Conservation (phyloP, 1,140 invertebrate genomes). For the Drosophila seguyi region DNA sequence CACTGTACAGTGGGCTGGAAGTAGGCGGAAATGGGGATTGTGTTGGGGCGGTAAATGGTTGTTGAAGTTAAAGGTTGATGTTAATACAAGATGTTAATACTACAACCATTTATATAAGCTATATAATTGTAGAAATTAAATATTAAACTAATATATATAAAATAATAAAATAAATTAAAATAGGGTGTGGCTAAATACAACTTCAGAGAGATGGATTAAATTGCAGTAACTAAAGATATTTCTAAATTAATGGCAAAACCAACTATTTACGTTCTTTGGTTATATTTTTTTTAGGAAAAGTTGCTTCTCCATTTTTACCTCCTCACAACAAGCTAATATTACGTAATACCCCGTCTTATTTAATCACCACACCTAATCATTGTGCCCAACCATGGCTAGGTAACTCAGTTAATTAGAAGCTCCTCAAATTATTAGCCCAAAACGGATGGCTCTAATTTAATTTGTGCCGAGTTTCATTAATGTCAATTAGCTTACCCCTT, state of each 20-base stretch:
- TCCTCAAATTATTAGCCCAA: constrained; percentile 9
- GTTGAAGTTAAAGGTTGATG: constrained; percentile 25
- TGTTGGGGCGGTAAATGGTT: not conserved
- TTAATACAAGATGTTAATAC: no score
- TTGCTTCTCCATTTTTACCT: not conserved
- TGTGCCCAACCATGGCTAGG: constrained; percentile 1
- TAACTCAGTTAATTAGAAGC: constrained; percentile 25
- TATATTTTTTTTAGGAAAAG: no score
- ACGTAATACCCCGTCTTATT: constrained; percentile 1
- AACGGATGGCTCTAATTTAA: constrained; percentile 35
- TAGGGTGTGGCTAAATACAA: no score
- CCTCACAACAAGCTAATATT: not conserved
- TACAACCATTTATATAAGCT: no score
- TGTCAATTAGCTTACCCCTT: constrained; percentile 40
- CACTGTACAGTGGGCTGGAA: constrained; percentile 36
- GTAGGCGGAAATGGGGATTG: constrained; percentile 6
- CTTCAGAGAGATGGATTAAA: not conserved
- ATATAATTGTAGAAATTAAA: no score
- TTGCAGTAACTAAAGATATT: not conserved
- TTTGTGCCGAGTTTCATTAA: constrained; percentile 27
- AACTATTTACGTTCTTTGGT: no score
- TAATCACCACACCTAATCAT: constrained; percentile 26
- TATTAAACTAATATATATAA: no score
- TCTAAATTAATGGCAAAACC: no score
- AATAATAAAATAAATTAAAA: no score